phyloP scores from a whole-genome alignment of 2,888 invertebrate genomes.

The Oligia fasciuncula region DNA sequence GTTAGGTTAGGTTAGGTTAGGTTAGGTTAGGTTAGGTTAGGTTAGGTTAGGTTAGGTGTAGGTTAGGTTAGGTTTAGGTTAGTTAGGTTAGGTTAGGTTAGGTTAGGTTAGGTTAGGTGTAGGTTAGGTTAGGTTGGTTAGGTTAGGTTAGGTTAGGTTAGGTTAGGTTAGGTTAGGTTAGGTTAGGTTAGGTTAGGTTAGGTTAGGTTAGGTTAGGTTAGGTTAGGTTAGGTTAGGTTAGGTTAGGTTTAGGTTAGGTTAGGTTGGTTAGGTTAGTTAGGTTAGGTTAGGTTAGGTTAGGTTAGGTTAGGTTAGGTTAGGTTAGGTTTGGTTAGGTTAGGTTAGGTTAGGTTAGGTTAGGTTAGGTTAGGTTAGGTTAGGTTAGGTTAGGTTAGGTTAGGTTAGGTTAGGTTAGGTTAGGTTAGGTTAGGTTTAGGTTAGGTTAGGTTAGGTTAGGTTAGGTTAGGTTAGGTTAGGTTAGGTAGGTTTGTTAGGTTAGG shows the following conservation, averaged over 20 bases:
- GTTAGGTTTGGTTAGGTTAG: constrained; percentile 64
- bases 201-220: constrained; percentile 49
- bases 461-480: constrained; percentile 28
- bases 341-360: constrained; percentile 58
- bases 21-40: neutral
- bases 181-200: constrained; percentile 51
- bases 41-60: constrained; percentile 50
- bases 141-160: constrained; percentile 28
- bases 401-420: constrained; percentile 59
- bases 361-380: constrained; percentile 51
- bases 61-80: constrained; percentile 56
- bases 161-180: constrained; percentile 27
- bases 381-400: constrained; percentile 56
- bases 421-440: constrained; percentile 59
- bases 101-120: constrained; percentile 42
- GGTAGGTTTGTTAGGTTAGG: constrained; percentile 9
- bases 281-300: constrained; percentile 67
- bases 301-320: constrained; percentile 66
- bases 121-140: constrained; percentile 48
- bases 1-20: constrained; percentile 51
- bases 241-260: constrained; percentile 59
- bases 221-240: constrained; percentile 65
- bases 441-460: constrained; percentile 56
- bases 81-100: constrained; percentile 55
- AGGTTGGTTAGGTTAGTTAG: constrained; percentile 63